Evolutionary conservation across 1,140 invertebrate species (phyloP).

Genomic region (Papilio xuthus): DNA sequence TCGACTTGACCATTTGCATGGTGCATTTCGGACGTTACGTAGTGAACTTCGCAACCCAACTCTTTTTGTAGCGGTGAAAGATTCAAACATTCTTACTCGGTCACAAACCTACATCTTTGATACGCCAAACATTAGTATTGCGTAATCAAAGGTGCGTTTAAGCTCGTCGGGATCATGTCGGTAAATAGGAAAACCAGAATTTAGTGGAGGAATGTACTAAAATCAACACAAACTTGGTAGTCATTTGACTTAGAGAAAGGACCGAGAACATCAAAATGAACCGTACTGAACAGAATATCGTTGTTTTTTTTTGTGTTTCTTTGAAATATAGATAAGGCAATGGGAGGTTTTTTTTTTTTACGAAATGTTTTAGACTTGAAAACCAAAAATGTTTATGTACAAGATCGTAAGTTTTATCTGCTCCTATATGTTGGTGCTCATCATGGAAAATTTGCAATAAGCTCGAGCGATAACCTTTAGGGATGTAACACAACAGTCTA

Average conservation of each 20-base stretch:
- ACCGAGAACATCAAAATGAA: slow-evolving; percentile 49
- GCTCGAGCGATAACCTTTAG: neutral
- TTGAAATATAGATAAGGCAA: slow-evolving; percentile 39
- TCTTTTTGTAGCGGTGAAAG: no score
- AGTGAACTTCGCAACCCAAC: no score
- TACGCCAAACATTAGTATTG: no score
- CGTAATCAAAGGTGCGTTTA: no score
- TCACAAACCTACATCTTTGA: no score
- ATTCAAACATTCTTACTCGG: no score
- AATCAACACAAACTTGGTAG: slow-evolving; percentile 37
- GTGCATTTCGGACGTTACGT: no score
- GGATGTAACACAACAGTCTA: neutral
- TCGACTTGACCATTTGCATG: no score
- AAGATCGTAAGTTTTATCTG: neutral
- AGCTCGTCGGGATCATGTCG: slow-evolving; percentile 37
- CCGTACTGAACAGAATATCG: slow-evolving; percentile 41
- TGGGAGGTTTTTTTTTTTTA: slow-evolving; percentile 44
- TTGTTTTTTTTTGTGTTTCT: slow-evolving; percentile 47
- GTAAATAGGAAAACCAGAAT: slow-evolving; percentile 35
- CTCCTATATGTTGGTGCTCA: slow-evolving; percentile 15
- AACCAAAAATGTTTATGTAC: slow-evolving; percentile 43
- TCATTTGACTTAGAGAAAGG: slow-evolving; percentile 45
- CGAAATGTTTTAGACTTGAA: slow-evolving; percentile 44
- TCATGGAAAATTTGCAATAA: slow-evolving; percentile 3
- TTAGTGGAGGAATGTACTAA: slow-evolving; percentile 39